These are phyloP conservation scores for Lucilia sericata DNA, from an alignment of 1,140 invertebrate species.

Conservation along the genomic window DNA sequence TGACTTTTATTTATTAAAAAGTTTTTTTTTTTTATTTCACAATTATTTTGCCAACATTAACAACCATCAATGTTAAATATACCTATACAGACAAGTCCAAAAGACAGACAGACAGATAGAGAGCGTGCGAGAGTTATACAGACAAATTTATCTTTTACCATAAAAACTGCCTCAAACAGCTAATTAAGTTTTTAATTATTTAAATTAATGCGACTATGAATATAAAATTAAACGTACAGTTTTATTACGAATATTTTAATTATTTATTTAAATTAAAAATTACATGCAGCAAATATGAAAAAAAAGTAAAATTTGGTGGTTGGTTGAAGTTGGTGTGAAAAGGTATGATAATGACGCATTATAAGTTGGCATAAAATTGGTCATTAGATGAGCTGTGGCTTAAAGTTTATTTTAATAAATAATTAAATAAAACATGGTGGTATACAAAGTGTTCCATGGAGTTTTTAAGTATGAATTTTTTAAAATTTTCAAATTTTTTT, in stretches of 20 bases:
- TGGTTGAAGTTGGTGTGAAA: not conserved
- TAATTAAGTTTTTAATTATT: conserved; percentile 18
- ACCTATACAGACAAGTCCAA: not conserved
- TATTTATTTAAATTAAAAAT: not conserved
- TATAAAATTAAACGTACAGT: not conserved
- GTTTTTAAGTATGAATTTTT: no score
- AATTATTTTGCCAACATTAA: not conserved
- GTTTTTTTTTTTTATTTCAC: not conserved
- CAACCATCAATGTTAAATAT: not conserved
- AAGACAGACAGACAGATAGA: not conserved
- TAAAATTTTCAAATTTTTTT: no score
- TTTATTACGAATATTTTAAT: not conserved
- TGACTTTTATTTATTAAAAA: conserved; percentile 35
- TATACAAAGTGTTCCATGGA: no score
- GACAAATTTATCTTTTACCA: not conserved
- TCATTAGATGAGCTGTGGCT: no score
- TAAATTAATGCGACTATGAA: conserved; percentile 12
- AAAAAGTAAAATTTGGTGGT: not conserved
- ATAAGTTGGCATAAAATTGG: no score
- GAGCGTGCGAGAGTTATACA: not conserved
- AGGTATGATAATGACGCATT: no score
- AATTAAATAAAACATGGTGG: no score
- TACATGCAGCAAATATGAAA: not conserved
- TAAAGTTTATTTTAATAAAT: no score
- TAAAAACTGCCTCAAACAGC: conserved; percentile 14